phyloP scores from a whole-genome alignment of 64 coral and sea anemone genomes.

The Trachythela sp. region DNA sequence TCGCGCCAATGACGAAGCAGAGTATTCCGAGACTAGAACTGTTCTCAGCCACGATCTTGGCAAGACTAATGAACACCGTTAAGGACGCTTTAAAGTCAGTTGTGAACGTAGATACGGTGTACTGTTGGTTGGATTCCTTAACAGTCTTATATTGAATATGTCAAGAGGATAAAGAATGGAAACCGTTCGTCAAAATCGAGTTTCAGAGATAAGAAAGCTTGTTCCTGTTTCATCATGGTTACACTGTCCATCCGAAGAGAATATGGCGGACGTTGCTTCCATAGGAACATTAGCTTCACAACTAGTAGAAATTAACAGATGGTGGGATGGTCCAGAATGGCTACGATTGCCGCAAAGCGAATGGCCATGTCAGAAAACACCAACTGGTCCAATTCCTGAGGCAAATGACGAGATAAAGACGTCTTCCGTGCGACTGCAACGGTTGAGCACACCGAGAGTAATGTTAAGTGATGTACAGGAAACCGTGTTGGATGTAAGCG shows the following conservation, averaged over 20 bases:
- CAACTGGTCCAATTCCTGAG: background rate
- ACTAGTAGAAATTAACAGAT: background rate
- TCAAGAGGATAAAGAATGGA: background rate
- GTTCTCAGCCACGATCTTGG: slow-evolving; percentile 14
- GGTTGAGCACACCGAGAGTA: background rate
- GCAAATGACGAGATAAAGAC: background rate
- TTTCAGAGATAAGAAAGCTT: background rate
- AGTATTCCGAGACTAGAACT: slow-evolving; percentile 40
- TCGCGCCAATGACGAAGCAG: slow-evolving; percentile 26
- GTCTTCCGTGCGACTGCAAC: background rate
- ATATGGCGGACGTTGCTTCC: background rate
- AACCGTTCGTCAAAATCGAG: background rate
- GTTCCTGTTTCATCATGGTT: slow-evolving; percentile 13
- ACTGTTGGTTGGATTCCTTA: slow-evolving; percentile 27
- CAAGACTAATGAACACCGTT: slow-evolving; percentile 20
- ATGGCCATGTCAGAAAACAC: background rate
- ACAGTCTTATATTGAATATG: background rate
- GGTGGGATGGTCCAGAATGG: background rate
- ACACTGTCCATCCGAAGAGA: slow-evolving; percentile 1
- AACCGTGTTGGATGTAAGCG: background rate
- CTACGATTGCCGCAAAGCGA: background rate
- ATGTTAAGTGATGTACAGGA: background rate
- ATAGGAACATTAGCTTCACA: background rate
- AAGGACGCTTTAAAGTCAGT: slow-evolving; percentile 21
- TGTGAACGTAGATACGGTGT: background rate